Evolutionary conservation across 92 coral and sea anemone species (phyloP).

Genomic region (Phenganax subtilis): DNA sequence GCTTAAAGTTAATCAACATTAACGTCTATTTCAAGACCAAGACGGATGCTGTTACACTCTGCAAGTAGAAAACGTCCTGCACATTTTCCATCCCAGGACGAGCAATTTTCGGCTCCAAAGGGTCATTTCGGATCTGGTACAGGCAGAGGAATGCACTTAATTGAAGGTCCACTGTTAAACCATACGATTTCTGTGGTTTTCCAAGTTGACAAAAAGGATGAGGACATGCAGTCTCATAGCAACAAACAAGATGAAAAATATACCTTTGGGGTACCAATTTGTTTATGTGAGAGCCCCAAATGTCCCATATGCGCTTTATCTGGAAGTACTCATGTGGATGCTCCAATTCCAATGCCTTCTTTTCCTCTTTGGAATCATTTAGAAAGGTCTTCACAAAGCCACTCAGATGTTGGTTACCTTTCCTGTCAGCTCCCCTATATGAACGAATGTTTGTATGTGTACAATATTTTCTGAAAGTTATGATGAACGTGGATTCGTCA

Average conservation of each 20-base stretch:
- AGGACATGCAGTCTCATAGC: conserved; percentile 25
- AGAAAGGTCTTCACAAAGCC: background rate
- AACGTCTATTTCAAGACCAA: no score
- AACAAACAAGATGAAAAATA: conserved; percentile 2
- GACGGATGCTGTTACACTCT: no score
- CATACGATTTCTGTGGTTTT: conserved; percentile 10
- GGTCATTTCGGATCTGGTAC: conserved; percentile 30
- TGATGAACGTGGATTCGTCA: no score
- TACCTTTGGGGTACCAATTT: conserved; percentile 15
- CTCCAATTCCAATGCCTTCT: background rate
- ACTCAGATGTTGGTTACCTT: conserved; percentile 6
- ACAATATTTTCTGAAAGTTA: no score
- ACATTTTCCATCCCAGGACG: conserved; percentile 20
- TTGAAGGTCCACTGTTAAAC: conserved; percentile 23
- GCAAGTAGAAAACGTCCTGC: conserved; percentile 26
- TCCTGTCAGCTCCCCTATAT: conserved; percentile 4
- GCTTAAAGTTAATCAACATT: no score
- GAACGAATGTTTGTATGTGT: background rate
- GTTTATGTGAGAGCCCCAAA: conserved; percentile 4
- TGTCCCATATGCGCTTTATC: conserved; percentile 16
- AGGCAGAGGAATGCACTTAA: conserved; percentile 31
- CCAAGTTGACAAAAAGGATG: conserved; percentile 24
- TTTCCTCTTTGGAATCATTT: background rate
- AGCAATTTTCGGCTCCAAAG: conserved; percentile 15
- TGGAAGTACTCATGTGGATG: conserved; percentile 8